Base-by-base conservation (phyloP, 2,797 vertebrate genomes). In the Hyperoplus immaculatus region DNA sequence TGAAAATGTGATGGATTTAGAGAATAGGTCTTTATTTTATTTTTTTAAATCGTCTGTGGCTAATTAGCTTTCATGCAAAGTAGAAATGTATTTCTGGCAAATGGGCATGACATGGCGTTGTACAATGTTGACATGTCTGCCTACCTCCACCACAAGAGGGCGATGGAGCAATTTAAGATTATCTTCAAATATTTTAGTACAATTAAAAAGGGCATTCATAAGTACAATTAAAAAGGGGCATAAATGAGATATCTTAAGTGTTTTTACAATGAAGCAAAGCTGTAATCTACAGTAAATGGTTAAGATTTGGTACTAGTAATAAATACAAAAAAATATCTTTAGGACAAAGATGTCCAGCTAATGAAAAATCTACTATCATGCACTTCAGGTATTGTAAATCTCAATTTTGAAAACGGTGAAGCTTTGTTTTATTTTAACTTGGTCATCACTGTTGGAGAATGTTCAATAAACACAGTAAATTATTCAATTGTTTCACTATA, bases 81-180 rank as follows among this genome's bases (percentile, higher is more conserved):
- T 42, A 51, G 18, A 62, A n/a, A 14, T 16, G 3, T 15, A 8
- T 47, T 55, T 60, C 18, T 53, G 50, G 36, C 2, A 57, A 0
- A 69, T 4, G n/a, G 64, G 41, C 13, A 39, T 2, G 42, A 56
- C 13, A 38, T 15, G 11, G 13, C 47, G 62, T 62, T 63, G 16
- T 60, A 70, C 29, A 63, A 61, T 9, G 36, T 16, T 63, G 66
- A 74, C n/a, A 47, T 82, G 85, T 87, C 82, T 75, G 85, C 88
- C 82, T 75, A 80, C 77, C 66, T 87, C 85, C 72, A 83, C 91
- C 91, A 91, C 87, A 67, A 92, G 90, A 83, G 87, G 92, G 90
- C 81, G 76, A 45, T 79, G 81, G 53, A 46, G 46, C n/a, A 57
- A 49, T 29, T 3, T 16, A 69, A 58, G 16, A 63, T 38, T 4